A percentile compares a stretch with the other conserved stretches of the same genome.
Evolutionary conservation across 2,888 invertebrate genomes (phyloP).

Genomic region (Empis stercorea): DNA sequence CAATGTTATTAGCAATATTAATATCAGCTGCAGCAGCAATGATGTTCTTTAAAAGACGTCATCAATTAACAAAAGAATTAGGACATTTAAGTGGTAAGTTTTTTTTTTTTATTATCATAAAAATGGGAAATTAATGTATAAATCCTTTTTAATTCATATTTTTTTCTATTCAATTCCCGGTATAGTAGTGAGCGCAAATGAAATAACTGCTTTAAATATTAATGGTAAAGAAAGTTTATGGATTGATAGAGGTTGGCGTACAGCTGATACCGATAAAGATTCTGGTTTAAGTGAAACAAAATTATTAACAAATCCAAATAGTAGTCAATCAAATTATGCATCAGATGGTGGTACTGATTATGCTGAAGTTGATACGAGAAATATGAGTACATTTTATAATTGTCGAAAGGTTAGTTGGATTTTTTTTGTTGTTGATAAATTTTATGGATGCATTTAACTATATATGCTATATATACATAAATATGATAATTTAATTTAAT

Average conservation of each 20-base stretch:
- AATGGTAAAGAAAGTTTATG: slow-evolving; percentile 51
- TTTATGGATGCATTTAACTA: too few species aligned
- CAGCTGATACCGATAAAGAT: slow-evolving; percentile 49
- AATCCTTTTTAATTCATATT: background rate
- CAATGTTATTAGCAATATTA: slow-evolving; percentile 29
- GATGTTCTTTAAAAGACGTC: slow-evolving; percentile 34
- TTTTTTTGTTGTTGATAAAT: background rate
- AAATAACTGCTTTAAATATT: slow-evolving; percentile 37
- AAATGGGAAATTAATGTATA: too few species aligned
- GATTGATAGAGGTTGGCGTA: slow-evolving; percentile 58
- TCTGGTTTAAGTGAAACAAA: slow-evolving; percentile 44
- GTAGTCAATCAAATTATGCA: slow-evolving; percentile 35
- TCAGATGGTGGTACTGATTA: slow-evolving; percentile 46
- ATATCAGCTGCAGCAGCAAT: slow-evolving; percentile 30
- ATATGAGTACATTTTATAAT: slow-evolving; percentile 58
- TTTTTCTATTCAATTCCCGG: too few species aligned
- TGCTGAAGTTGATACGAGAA: slow-evolving; percentile 52
- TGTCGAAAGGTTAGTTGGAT: slow-evolving; percentile 40
- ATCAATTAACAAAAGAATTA: slow-evolving; percentile 40
- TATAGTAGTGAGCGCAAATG: slow-evolving; percentile 38
- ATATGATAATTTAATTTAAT: too few species aligned
- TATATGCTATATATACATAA: too few species aligned
- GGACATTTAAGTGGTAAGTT: slow-evolving; percentile 51
- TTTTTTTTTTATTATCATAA: too few species aligned
- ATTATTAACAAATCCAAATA: slow-evolving; percentile 41